Evolutionary conservation across 1,140 invertebrate species (phyloP).

Genomic region (Drosophila carrolli): DNA sequence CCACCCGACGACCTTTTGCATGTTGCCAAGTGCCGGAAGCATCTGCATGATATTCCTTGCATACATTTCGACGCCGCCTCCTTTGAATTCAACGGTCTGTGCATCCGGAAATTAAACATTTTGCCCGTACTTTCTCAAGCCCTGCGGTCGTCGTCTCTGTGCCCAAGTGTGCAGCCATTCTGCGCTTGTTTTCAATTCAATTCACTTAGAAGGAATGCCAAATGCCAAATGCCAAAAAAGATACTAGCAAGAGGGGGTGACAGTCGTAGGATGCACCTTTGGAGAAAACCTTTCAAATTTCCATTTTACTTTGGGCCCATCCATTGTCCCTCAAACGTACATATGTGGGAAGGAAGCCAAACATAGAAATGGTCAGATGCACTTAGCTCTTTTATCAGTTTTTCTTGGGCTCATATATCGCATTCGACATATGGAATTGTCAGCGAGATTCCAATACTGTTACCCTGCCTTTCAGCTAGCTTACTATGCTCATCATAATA

Average conservation of each 20-base stretch:
- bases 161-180: constrained; percentile 37
- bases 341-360: constrained; percentile 2
- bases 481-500: too few species aligned
- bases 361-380: constrained; percentile 3
- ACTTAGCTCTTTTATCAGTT: not conserved
- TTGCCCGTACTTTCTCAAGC: constrained; percentile 22
- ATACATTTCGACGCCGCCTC: constrained; percentile 37
- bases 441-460: too few species aligned
- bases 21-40: constrained; percentile 51
- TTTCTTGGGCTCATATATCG: too few species aligned
- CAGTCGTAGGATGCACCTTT: constrained; percentile 16
- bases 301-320: constrained; percentile 19
- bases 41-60: constrained; percentile 55
- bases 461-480: not conserved
- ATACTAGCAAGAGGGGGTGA: not conserved
- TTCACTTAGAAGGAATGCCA: constrained; percentile 23
- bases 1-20: constrained; percentile 35
- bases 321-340: not conserved
- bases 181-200: constrained; percentile 36
- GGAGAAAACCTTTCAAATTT: constrained; percentile 21
- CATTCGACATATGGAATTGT: not conserved
- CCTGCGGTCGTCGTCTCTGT: constrained; percentile 31
- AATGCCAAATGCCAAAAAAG: not conserved
- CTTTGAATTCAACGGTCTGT: constrained; percentile 40
- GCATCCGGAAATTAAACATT: constrained; percentile 52